These are phyloP conservation scores for Sebastes oblongus DNA, from an alignment of 2,797 vertebrate genomes.

Conservation along the genomic window DNA sequence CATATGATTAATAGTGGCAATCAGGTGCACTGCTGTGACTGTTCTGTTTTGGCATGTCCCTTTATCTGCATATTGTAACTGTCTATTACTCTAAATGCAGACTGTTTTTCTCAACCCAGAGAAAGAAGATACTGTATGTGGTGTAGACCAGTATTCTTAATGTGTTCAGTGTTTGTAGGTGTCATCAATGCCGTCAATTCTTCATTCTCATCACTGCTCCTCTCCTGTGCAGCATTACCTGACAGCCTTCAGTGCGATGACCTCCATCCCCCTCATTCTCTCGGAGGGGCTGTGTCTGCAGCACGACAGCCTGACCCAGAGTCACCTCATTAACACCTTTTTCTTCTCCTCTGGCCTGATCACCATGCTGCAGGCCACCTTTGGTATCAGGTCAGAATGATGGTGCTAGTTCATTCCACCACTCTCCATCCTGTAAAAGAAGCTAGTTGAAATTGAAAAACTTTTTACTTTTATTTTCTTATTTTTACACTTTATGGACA, in stretches of 20 bases:
- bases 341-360: conserved; percentile 93
- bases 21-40: neutral
- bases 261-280: conserved; percentile 90
- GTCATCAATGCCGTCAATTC: neutral
- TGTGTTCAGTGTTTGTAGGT: neutral
- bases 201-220: neutral
- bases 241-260: conserved; percentile 89
- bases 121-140: neutral
- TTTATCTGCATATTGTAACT: neutral
- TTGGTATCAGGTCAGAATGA: conserved; percentile 89
- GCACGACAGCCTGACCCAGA: conserved; percentile 90
- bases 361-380: conserved; percentile 90
- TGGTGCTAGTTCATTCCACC: neutral
- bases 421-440: neutral
- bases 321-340: conserved; percentile 92
- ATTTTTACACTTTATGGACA: neutral
- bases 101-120: neutral
- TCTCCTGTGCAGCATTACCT: conserved; percentile 87
- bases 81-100: neutral
- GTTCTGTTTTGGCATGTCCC: neutral
- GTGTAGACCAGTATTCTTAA: neutral
- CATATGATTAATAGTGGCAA: neutral
- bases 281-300: conserved; percentile 91
- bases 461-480: neutral
- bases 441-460: neutral